Evolutionary conservation across 2,113 vertebrate genomes (phyloP).

Genomic region (Pterocles burchelli): DNA sequence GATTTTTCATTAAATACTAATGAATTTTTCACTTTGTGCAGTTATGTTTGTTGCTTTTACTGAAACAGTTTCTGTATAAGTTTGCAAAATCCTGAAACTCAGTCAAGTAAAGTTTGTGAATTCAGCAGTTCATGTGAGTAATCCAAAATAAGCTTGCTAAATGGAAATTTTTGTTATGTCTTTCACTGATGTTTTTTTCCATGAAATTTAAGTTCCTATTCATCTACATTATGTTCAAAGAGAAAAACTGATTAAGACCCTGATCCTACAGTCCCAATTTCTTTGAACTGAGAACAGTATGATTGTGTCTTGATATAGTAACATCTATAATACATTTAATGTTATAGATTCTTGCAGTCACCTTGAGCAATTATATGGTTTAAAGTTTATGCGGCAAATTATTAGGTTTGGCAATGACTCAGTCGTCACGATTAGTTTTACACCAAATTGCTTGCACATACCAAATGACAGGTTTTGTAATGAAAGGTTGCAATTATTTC

Average conservation of each 20-base stretch:
- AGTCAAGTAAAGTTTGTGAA: not conserved
- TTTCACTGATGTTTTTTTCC: not conserved
- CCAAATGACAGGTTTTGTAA: slow-evolving; percentile 48
- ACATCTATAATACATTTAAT: not conserved
- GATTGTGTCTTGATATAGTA: not conserved
- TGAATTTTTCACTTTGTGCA: not conserved
- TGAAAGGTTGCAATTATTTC: slow-evolving; percentile 63
- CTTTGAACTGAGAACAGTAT: not conserved
- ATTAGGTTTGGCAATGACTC: slow-evolving; percentile 46
- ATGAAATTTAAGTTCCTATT: not conserved
- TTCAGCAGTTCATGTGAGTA: not conserved
- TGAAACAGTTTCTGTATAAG: not conserved
- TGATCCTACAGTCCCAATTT: not conserved
- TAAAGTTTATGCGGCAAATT: slow-evolving; percentile 38
- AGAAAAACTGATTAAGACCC: not conserved
- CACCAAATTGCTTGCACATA: slow-evolving; percentile 45
- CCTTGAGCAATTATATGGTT: slow-evolving; percentile 34
- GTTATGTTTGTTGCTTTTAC: not conserved
- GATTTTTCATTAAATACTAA: not conserved
- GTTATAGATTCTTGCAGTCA: slow-evolving; percentile 15
- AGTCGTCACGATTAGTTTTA: slow-evolving; percentile 35
- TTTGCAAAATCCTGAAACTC: not conserved
- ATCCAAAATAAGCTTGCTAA: not conserved
- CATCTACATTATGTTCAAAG: not conserved
- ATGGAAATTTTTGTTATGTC: not conserved